Percentiles rank a stretch among this genome's conserved stretches.
These are phyloP conservation scores for Drosophila antonietae DNA, from an alignment of 2,888 invertebrate species.

Conservation along the genomic window DNA sequence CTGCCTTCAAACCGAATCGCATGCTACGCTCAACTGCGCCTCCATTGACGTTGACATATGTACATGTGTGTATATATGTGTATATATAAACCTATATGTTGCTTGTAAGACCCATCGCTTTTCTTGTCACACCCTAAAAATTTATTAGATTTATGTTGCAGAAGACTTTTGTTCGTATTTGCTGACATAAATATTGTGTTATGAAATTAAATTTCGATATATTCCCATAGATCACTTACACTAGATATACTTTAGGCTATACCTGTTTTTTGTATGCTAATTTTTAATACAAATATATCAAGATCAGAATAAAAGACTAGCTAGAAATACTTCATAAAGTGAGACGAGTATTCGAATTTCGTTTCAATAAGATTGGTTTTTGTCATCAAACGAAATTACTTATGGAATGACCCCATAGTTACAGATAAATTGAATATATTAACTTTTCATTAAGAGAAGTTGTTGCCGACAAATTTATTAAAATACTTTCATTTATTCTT, in stretches of 20 bases:
- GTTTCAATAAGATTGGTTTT: too few relatives aligned
- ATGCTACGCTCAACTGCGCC: constrained; percentile 50
- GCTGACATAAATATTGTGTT: constrained; percentile 11
- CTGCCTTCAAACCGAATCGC: constrained; percentile 43
- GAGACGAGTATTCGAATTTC: too few relatives aligned
- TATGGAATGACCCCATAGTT: too few relatives aligned
- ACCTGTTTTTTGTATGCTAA: neutral
- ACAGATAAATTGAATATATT: too few relatives aligned
- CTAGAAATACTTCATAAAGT: too few relatives aligned
- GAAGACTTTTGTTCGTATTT: neutral
- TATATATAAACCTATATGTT: neutral
- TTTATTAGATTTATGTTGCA: constrained; percentile 2
- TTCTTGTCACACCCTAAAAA: constrained; percentile 14
- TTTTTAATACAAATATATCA: too few relatives aligned
- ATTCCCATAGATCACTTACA: neutral
- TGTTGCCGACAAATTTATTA: too few relatives aligned
- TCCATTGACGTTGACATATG: constrained; percentile 38
- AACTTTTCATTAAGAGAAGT: too few relatives aligned
- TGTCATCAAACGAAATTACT: too few relatives aligned
- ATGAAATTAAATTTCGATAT: constrained; percentile 1
- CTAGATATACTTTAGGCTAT: neutral
- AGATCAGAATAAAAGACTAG: neutral
- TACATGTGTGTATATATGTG: neutral
- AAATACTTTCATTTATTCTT: too few relatives aligned
- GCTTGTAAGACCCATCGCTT: neutral